These are phyloP conservation scores for Neomonachus schauinslandi DNA, from an alignment of 2,113 vertebrate species.

Conservation along the genomic window DNA sequence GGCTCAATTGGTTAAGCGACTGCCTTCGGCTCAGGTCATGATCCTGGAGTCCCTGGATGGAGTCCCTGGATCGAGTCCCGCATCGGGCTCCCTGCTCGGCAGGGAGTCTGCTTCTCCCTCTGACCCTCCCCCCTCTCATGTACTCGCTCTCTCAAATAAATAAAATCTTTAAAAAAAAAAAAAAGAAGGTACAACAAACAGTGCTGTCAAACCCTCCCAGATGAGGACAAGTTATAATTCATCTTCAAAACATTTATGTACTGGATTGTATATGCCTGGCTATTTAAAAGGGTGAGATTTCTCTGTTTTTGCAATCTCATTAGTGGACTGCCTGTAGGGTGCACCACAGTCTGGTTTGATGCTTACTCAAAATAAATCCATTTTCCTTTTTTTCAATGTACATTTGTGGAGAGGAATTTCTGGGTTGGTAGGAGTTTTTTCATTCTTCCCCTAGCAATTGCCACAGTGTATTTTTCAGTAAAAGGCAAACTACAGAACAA, in stretches of 20 bases:
- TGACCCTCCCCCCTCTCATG: too few species aligned
- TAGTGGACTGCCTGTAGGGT: not conserved
- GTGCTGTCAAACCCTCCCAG: not conserved
- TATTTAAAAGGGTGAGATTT: not conserved
- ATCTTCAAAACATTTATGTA: not conserved
- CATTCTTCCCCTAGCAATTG: not conserved
- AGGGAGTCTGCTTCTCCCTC: too few species aligned
- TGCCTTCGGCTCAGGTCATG: too few species aligned
- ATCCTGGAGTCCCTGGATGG: too few species aligned
- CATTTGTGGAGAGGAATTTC: not conserved
- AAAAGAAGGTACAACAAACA: not conserved
- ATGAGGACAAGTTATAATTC: not conserved
- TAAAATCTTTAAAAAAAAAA: too few species aligned
- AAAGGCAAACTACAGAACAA: slow-evolving; percentile 17
- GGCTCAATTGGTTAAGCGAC: too few species aligned
- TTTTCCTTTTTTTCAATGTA: slow-evolving; percentile 22
- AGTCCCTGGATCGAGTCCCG: too few species aligned
- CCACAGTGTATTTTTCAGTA: slow-evolving; percentile 3
- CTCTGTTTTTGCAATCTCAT: not conserved
- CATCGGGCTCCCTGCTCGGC: too few species aligned
- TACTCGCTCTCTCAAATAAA: too few species aligned
- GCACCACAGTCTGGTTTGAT: not conserved
- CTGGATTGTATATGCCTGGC: not conserved
- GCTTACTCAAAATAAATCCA: not conserved
- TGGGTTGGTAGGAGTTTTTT: not conserved